phyloP scores from a whole-genome alignment of 1,140 invertebrate species.

The Coptotermes formosanus region DNA sequence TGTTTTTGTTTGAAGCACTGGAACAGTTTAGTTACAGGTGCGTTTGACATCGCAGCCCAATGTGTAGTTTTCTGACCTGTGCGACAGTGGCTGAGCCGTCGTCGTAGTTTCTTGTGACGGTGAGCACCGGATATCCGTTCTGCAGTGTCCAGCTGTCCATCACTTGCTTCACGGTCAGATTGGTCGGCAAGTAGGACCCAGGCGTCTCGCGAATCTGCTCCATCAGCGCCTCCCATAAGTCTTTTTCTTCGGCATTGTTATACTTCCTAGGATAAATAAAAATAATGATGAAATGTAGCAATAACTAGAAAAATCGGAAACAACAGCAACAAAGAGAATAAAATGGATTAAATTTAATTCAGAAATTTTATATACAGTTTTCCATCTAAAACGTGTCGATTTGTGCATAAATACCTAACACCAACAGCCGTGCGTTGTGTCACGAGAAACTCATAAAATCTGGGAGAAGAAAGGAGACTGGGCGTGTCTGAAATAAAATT shows the following conservation, averaged over 20 bases:
- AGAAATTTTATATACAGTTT: too few species aligned
- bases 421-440: too few species aligned
- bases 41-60: too few species aligned
- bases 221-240: conserved; percentile 76
- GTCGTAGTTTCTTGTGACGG: conserved; percentile 47
- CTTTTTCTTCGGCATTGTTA: conserved; percentile 74
- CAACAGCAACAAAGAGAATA: neutral
- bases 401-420: too few species aligned
- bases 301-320: neutral
- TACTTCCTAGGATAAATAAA: conserved; percentile 52
- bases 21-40: too few species aligned
- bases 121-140: conserved; percentile 65
- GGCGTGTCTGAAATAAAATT: too few species aligned
- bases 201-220: conserved; percentile 52
- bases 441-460: too few species aligned
- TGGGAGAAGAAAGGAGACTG: too few species aligned
- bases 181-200: conserved; percentile 49
- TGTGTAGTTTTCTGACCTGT: conserved; percentile 49
- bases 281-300: neutral
- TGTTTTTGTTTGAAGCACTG: too few species aligned
- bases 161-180: conserved; percentile 53
- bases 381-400: too few species aligned
- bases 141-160: conserved; percentile 69
- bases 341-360: neutral
- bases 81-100: conserved; percentile 51